These are phyloP conservation scores for Pangasius mekongensis DNA, from an alignment of 2,797 vertebrate species.

Conservation along the genomic window DNA sequence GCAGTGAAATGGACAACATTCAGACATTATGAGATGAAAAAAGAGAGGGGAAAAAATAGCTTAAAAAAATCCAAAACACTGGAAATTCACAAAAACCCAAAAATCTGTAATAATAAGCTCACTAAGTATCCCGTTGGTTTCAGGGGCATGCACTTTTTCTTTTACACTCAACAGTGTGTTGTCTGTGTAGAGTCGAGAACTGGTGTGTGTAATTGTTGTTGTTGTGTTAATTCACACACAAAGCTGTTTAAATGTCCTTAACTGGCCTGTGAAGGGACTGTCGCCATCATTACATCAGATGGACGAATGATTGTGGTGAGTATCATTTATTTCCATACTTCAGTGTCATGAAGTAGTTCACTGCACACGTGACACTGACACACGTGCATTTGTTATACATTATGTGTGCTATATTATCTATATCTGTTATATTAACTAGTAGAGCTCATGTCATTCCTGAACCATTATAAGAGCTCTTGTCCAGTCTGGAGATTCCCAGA, in stretches of 20 bases:
- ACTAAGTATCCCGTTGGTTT: not conserved
- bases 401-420: not conserved
- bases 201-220: not conserved
- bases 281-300: constrained; percentile 95
- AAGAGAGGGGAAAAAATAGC: not conserved
- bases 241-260: constrained; percentile 68
- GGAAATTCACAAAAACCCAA: not conserved
- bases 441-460: not conserved
- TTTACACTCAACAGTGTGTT: not conserved
- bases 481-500: not conserved
- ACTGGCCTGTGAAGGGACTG: constrained; percentile 82
- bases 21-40: not conserved
- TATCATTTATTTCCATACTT: constrained; percentile 30
- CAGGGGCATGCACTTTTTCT: not conserved
- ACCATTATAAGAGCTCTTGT: too few relatives aligned
- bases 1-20: too few relatives aligned
- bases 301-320: constrained; percentile 98
- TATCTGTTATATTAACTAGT: not conserved
- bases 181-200: not conserved
- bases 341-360: not conserved
- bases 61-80: not conserved
- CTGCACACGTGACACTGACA: not conserved
- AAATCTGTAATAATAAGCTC: not conserved
- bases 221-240: not conserved
- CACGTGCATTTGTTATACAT: not conserved